Conservation (phyloP, 1,140 invertebrate genomes). For the Zaprionus camerounensis region DNA sequence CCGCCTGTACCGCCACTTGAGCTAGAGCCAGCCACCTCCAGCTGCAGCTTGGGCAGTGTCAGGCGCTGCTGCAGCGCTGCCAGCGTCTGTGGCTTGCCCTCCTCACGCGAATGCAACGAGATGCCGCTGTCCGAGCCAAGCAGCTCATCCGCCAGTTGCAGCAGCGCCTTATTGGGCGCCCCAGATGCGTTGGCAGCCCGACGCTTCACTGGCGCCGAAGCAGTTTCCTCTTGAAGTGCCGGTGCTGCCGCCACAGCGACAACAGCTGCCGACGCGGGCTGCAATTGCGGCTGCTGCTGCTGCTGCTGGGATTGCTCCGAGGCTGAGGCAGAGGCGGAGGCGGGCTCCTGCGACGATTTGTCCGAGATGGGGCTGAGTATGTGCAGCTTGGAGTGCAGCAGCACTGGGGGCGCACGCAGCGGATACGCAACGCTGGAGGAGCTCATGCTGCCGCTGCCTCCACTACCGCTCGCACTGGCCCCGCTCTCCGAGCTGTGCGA, state of each 20-base stretch:
- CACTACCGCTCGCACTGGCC: constrained; percentile 83
- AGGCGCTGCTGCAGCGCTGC: constrained; percentile 84
- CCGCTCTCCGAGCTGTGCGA: constrained; percentile 93
- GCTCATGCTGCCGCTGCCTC: constrained; percentile 24
- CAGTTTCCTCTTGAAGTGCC: neutral
- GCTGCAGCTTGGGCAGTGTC: constrained; percentile 86
- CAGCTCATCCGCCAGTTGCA: constrained; percentile 90
- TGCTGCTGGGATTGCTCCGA: constrained; percentile 86
- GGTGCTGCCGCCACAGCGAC: constrained; percentile 65
- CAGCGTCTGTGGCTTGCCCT: constrained; percentile 87
- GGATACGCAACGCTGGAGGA: constrained; percentile 86
- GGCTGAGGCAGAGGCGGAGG: constrained; percentile 88
- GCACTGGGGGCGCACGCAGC: constrained; percentile 88
- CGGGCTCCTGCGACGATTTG: constrained; percentile 94
- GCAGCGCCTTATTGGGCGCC: constrained; percentile 91
- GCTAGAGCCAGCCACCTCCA: constrained; percentile 69
- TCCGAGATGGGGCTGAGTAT: constrained; percentile 95
- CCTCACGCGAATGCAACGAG: constrained; percentile 91
- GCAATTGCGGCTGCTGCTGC: constrained; percentile 82
- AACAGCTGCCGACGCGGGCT: constrained; percentile 84
- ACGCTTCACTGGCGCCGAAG: constrained; percentile 2
- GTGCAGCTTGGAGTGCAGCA: constrained; percentile 90
- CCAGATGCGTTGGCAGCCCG: constrained; percentile 72
- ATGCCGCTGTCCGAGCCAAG: constrained; percentile 94
- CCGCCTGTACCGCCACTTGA: constrained; percentile 39